Evolutionary conservation across 2,797 vertebrate genomes (phyloP).

Genomic region (Ispidina picta): DNA sequence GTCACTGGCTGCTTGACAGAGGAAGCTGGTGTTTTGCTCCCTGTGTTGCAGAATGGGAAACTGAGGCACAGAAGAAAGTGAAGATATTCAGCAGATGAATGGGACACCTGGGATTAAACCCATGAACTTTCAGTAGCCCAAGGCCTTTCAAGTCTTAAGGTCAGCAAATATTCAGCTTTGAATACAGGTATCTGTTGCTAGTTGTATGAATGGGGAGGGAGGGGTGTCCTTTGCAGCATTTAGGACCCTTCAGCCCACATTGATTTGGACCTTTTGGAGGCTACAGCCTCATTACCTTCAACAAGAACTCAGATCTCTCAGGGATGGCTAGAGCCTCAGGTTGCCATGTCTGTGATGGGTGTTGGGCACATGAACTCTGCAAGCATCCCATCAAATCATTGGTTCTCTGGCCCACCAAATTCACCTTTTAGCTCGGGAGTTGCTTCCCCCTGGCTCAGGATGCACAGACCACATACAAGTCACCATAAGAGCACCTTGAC

Average conservation of each 20-base stretch:
- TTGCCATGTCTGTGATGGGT: neutral
- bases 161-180: neutral
- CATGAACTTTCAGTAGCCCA: neutral
- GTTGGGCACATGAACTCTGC: rapidly evolving
- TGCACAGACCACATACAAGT: neutral
- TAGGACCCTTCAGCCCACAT: neutral
- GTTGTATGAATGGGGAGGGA: neutral
- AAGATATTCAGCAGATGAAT: neutral
- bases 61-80: neutral
- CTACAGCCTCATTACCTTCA: neutral
- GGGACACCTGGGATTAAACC: neutral
- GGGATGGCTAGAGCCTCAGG: neutral
- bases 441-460: neutral
- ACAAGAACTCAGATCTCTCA: neutral
- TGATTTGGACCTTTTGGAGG: neutral
- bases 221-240: neutral
- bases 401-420: neutral
- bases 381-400: neutral
- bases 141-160: neutral
- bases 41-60: neutral
- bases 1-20: neutral
- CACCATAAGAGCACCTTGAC: rapidly evolving
- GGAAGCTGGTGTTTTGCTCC: neutral
- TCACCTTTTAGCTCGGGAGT: neutral
- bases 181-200: neutral